These are phyloP conservation scores for Epinephelus coioides DNA, from an alignment of 2,797 vertebrate species.

Conservation along the genomic window DNA sequence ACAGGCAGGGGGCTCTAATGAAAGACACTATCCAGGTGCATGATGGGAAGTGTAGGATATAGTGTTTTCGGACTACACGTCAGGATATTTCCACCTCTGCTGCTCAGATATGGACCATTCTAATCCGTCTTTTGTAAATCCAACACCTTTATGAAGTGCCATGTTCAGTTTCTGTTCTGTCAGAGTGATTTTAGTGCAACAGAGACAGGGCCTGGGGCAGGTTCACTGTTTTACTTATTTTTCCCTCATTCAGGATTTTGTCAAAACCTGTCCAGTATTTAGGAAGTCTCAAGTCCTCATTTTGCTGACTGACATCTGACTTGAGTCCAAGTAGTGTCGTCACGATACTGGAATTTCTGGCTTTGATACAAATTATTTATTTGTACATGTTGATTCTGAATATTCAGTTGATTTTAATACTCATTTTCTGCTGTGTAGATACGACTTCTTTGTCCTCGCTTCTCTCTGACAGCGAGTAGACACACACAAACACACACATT, in stretches of 20 bases:
- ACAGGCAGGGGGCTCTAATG: background rate
- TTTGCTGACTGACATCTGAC: background rate
- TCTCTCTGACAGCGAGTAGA: too few species aligned
- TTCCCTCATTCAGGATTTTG: background rate
- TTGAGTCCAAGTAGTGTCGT: background rate
- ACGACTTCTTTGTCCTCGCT: too few species aligned
- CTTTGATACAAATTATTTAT: too few species aligned
- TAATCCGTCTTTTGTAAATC: background rate
- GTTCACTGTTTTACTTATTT: background rate
- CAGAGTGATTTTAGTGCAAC: background rate
- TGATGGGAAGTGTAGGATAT: slow-evolving; percentile 1
- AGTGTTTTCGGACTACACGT: background rate
- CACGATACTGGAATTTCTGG: too few species aligned
- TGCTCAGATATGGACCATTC: background rate
- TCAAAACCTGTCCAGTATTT: background rate
- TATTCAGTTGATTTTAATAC: too few species aligned
- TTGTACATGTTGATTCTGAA: too few species aligned
- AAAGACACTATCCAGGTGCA: background rate
- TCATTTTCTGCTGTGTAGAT: too few species aligned
- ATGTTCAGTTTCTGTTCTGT: too few species aligned
- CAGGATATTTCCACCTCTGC: background rate
- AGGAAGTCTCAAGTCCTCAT: background rate
- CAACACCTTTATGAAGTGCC: too few species aligned
- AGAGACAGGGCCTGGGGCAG: background rate
- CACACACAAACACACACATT: too few species aligned